phyloP scores from a whole-genome alignment of 2,888 invertebrate species.

The Euzetes globulus region DNA sequence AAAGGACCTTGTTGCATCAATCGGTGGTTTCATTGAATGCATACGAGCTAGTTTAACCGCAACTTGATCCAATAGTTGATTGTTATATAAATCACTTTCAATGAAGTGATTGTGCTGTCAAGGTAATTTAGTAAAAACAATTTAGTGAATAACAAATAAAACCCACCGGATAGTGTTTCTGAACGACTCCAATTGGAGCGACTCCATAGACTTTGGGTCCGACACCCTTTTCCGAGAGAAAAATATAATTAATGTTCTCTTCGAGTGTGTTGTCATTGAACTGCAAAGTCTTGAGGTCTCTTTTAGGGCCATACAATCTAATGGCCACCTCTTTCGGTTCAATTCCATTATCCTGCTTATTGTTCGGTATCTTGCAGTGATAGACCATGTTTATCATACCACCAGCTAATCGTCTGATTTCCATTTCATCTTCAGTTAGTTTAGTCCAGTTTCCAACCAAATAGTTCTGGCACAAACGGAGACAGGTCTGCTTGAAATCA shows the following conservation, averaged over 20 bases:
- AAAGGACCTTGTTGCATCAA: neutral
- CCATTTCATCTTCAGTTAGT: neutral
- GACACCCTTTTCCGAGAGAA: neutral
- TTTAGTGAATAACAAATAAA: no score
- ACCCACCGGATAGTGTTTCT: constrained; percentile 64
- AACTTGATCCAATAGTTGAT: no score
- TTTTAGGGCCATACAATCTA: constrained; percentile 4
- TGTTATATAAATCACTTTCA: no score
- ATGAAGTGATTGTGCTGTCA: no score
- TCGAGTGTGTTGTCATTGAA: neutral
- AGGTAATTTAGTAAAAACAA: no score
- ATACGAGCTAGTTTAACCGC: no score
- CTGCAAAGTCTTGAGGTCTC: neutral
- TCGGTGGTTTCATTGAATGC: no score
- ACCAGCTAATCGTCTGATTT: neutral
- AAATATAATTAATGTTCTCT: neutral
- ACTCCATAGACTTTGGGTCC: constrained; percentile 91
- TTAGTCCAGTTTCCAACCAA: neutral
- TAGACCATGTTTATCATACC: constrained; percentile 24
- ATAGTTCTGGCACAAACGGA: neutral
- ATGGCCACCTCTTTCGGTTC: constrained; percentile 8
- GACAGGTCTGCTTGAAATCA: neutral
- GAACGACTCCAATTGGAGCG: constrained; percentile 89
- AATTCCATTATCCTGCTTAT: neutral
- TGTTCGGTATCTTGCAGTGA: neutral